Conservation (phyloP, 2,797 vertebrate species). For the Lycodopsis pacificus region DNA sequence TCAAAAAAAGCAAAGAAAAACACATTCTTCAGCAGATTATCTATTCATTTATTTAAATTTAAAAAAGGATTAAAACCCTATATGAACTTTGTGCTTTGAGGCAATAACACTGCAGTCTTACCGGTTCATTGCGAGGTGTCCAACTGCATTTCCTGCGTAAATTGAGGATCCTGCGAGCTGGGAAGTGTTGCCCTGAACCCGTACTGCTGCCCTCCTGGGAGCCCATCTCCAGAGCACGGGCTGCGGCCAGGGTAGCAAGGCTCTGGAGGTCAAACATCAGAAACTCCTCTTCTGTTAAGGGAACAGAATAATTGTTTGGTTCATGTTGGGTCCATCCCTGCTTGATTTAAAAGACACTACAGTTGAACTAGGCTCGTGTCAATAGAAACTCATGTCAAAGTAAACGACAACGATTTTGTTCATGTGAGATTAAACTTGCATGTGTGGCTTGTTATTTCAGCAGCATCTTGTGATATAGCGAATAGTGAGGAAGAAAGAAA, state of each 20-base stretch:
- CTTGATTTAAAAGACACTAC: constrained; percentile 6
- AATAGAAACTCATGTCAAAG: not conserved
- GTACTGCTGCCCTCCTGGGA: constrained; percentile 74
- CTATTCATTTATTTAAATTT: not conserved
- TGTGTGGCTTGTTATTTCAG: constrained; percentile 1
- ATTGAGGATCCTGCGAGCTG: constrained; percentile 86
- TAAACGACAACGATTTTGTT: not conserved
- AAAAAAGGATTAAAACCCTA: not conserved
- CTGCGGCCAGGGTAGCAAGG: constrained; percentile 92
- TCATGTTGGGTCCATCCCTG: constrained; percentile 1
- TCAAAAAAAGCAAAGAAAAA: not conserved
- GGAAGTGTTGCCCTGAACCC: constrained; percentile 69
- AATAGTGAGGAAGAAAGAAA: constrained; percentile 21
- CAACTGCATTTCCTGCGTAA: constrained; percentile 93
- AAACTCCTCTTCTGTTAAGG: constrained; percentile 84
- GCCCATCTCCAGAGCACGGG: constrained; percentile 91
- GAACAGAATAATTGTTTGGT: constrained; percentile 1
- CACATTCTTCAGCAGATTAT: not conserved
- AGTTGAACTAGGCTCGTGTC: not conserved
- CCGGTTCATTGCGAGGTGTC: constrained; percentile 94
- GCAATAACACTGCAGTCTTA: constrained; percentile 74
- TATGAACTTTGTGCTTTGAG: not conserved
- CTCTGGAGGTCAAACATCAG: constrained; percentile 92
- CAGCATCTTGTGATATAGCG: not conserved
- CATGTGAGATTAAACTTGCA: not conserved